Percentiles rank a stretch among this genome's conserved stretches.
These are phyloP conservation scores for Isurus oxyrinchus DNA, from an alignment of 2,113 vertebrate genomes.

Conservation along the genomic window DNA sequence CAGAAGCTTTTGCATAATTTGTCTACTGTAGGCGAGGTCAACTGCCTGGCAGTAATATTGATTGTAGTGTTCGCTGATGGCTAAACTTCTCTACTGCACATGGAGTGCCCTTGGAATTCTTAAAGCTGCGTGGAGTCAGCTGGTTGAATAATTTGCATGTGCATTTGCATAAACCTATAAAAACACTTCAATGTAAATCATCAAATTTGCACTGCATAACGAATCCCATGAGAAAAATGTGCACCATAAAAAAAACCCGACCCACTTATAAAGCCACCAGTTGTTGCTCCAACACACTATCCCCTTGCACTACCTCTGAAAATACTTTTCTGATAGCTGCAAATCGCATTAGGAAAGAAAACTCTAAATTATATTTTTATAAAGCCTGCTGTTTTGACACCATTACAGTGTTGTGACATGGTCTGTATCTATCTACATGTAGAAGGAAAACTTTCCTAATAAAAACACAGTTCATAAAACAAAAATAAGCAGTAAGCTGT, in stretches of 20 bases:
- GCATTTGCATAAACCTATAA: not conserved
- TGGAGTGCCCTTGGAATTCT: not conserved
- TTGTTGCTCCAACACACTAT: not conserved
- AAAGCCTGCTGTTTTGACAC: constrained; percentile 8
- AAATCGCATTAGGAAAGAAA: not conserved
- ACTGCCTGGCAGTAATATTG: not conserved
- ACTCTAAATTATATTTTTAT: constrained; percentile 3
- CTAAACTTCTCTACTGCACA: not conserved
- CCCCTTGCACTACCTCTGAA: not conserved
- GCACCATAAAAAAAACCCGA: not conserved
- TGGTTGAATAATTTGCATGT: not conserved
- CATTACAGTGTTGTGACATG: not conserved
- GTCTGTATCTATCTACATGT: not conserved
- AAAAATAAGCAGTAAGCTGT: constrained; percentile 26
- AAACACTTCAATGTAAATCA: not conserved
- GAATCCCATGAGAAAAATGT: not conserved
- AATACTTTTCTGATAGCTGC: not conserved
- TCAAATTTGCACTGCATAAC: not conserved
- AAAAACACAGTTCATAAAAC: constrained; percentile 9
- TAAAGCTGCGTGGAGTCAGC: not conserved
- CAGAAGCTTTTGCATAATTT: not conserved
- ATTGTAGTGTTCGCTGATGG: not conserved
- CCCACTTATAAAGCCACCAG: not conserved
- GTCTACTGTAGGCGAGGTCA: not conserved
- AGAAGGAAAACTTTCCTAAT: constrained; percentile 24